Percentiles rank a stretch among this genome's conserved stretches.
phyloP scores from a whole-genome alignment of 2,888 invertebrate genomes.

The Chaitophorus viminalis region DNA sequence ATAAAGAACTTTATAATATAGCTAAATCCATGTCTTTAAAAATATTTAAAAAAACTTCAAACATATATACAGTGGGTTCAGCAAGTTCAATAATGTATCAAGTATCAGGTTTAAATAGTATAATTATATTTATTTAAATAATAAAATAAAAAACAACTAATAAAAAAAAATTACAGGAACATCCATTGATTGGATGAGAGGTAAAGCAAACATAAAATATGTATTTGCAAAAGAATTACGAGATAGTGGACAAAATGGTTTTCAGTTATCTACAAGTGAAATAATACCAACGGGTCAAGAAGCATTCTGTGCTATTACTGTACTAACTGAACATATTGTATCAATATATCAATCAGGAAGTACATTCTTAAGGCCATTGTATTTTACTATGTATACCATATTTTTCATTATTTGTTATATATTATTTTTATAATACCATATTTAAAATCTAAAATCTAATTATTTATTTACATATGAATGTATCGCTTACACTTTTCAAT shows the following conservation, averaged over 20 bases:
- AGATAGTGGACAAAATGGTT: conserved; percentile 36
- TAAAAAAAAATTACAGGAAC: conserved; percentile 22
- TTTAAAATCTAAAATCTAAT: too few species aligned
- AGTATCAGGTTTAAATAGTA: conserved; percentile 7
- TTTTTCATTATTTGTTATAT: conserved; percentile 1
- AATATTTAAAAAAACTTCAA: conserved; percentile 34
- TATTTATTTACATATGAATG: too few species aligned
- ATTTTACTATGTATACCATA: background rate
- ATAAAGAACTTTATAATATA: background rate
- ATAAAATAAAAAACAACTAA: background rate
- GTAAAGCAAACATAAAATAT: conserved; percentile 32
- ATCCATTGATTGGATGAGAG: conserved; percentile 53
- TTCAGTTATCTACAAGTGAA: conserved; percentile 22
- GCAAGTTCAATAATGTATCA: background rate
- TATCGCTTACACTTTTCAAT: too few species aligned
- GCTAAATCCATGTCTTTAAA: conserved; percentile 16
- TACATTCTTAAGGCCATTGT: background rate
- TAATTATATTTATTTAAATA: background rate
- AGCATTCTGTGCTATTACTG: conserved; percentile 7
- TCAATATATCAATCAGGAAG: conserved; percentile 1
- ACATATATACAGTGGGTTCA: conserved; percentile 11
- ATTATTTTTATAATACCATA: too few species aligned
- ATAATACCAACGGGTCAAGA: conserved; percentile 54
- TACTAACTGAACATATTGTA: conserved; percentile 13
- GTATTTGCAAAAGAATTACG: conserved; percentile 39